Evolutionary conservation across 2,797 vertebrate species (phyloP), one percentile per base, ranked within the genome.

Genomic region (Hylomyscus alleni): DNA sequence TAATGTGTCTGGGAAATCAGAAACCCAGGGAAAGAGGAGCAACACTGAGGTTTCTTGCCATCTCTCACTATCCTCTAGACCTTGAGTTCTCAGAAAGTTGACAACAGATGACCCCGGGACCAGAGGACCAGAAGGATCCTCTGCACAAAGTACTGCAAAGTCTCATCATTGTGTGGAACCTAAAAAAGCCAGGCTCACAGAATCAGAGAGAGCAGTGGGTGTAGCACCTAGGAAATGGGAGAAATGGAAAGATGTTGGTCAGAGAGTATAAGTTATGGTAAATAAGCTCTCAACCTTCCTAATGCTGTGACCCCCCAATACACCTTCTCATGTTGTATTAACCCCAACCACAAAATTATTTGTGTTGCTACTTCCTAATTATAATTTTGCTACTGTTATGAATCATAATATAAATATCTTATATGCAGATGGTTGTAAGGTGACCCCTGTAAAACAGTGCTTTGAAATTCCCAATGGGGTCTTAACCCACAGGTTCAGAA

Each of bases 1-100:
- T 44, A 84, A 47, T 65, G 89, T 65, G 72, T 1, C 80, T 83
- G 31, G 34, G 95, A 96, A 87, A 47, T 65, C 37, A 92, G 60
- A 92, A 85, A 54, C 7, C 4, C 2, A 8, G 58, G 72, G 52
- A 89, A 82, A 89, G 56, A 67, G 6, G 37, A 76, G 83, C 75
- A 81, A 9, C 44, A 11, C 24, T n/a, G 3, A 20, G 24, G 15
- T 82, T 87, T 84, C 94, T 92, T 58, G 13, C n/a, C 73, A 12
- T 83, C 50, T 90, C 65, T 50, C 40, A 5, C 34, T 31, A 82
- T 67, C 60, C 72, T 78, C 89, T 62, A 15, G 37, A 80, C n/a
- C 60, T 22, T 52, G 26, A 65, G 14, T 84, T 91, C 90, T 81
- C 34, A 47, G 24, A 87, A 40, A 87, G 54, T 52, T 7, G 2